Evolutionary conservation across 2,888 invertebrate genomes (phyloP).

Genomic region (Lypha dubia): DNA sequence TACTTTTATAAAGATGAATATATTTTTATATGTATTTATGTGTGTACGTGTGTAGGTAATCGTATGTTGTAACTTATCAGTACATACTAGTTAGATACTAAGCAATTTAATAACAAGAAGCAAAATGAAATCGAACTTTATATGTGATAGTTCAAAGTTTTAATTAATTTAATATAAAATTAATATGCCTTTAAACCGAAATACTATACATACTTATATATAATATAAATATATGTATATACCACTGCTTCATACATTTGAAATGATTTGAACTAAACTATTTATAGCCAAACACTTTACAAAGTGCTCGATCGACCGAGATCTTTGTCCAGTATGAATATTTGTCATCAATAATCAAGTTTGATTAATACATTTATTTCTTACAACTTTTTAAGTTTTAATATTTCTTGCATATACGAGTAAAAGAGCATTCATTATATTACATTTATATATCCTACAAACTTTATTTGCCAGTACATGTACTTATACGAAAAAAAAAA

Average conservation of each 20-base stretch:
- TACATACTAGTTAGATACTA: slow-evolving; percentile 45
- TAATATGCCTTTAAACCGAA: slow-evolving; percentile 25
- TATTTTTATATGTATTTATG: slow-evolving; percentile 25
- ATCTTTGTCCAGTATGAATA: neutral
- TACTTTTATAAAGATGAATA: slow-evolving; percentile 14
- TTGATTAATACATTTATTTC: neutral
- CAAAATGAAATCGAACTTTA: slow-evolving; percentile 75
- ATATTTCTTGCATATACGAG: neutral
- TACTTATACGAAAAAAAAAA: slow-evolving; percentile 39
- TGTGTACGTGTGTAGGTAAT: slow-evolving; percentile 20
- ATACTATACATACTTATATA: neutral
- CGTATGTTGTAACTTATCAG: slow-evolving; percentile 5
- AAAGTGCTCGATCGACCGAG: neutral
- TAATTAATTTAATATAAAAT: slow-evolving; percentile 44
- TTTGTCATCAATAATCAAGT: neutral
- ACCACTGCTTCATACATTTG: neutral
- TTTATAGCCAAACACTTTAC: neutral
- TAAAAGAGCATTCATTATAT: neutral
- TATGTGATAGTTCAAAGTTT: slow-evolving; percentile 80
- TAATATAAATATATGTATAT: slow-evolving; percentile 16
- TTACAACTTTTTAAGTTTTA: neutral
- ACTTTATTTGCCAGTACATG: slow-evolving; percentile 56
- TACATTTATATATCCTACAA: neutral
- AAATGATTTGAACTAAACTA: slow-evolving; percentile 23
- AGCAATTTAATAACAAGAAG: slow-evolving; percentile 43